These are phyloP conservation scores for Chouioia cunea DNA, from an alignment of 2,888 invertebrate genomes.

Conservation along the genomic window DNA sequence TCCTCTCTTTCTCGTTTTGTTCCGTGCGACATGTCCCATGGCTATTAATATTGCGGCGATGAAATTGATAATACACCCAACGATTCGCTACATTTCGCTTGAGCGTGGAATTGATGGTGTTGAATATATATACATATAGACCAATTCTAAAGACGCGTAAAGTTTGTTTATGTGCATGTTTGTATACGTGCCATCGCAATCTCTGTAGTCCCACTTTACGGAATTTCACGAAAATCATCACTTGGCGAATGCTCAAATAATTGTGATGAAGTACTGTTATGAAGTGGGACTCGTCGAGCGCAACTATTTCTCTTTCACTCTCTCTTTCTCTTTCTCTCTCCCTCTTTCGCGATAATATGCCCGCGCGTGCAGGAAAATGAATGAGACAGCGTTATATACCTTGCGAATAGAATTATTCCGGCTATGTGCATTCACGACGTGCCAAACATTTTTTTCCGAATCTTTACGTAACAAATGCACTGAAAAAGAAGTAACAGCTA, in stretches of 20 bases:
- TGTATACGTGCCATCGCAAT: not conserved
- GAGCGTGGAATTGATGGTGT: constrained; percentile 21
- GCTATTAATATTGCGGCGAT: constrained; percentile 28
- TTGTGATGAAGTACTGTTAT: not conserved
- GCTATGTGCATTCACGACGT: no score
- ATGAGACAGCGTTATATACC: no score
- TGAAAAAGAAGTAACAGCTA: no score
- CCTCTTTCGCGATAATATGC: no score
- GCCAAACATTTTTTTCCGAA: no score
- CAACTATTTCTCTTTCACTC: no score
- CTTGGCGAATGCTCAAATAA: not conserved
- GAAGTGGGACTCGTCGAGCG: not conserved
- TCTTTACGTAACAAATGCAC: not conserved
- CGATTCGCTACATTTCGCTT: constrained; percentile 5
- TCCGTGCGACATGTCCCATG: not conserved
- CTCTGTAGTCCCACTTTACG: not conserved
- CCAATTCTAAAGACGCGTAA: constrained; percentile 19
- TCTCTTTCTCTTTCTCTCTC: no score
- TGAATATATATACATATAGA: no score
- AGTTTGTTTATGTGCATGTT: not conserved
- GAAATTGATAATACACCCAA: constrained; percentile 27
- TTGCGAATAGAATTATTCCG: no score
- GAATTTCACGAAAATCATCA: not conserved
- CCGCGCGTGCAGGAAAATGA: no score
- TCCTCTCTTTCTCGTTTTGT: constrained; percentile 28